Conservation (phyloP, 2,888 invertebrate species). For the Dynastes grantii region DNA sequence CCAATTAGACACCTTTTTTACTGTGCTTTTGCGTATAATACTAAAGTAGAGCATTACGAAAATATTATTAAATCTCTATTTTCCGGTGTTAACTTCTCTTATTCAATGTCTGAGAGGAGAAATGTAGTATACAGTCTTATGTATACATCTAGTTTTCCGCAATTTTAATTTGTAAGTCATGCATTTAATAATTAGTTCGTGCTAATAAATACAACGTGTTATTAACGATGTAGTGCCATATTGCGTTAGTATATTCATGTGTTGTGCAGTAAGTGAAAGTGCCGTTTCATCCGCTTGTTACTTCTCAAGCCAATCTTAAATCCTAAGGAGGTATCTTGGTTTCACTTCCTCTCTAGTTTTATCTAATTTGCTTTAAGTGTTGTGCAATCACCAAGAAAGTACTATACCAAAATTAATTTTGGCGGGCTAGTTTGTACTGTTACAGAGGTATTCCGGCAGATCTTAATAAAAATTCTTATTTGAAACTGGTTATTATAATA, state of each 20-base stretch:
- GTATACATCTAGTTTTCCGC: constrained; percentile 3
- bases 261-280: constrained; percentile 38
- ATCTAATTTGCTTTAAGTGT: constrained; percentile 12
- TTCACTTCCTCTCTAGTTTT: constrained; percentile 26
- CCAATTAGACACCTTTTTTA: background rate
- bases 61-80: constrained; percentile 23
- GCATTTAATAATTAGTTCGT: constrained; percentile 31
- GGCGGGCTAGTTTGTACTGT: too few species aligned
- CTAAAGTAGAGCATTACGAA: background rate
- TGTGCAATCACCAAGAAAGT: constrained; percentile 3
- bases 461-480: too few species aligned
- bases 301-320: constrained; percentile 22
- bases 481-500: too few species aligned
- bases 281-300: constrained; percentile 35
- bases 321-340: constrained; percentile 13
- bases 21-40: background rate
- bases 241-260: constrained; percentile 25
- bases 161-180: constrained; percentile 27
- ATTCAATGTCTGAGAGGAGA: background rate
- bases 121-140: background rate
- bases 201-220: constrained; percentile 3
- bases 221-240: constrained; percentile 27
- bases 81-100: constrained; percentile 8
- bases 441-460: too few species aligned
- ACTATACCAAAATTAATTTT: too few species aligned